Evolutionary conservation across 1,140 invertebrate genomes (phyloP), one percentile per base, ranked within the genome.

Genomic region (Mycetomoellerius zeteki): DNA sequence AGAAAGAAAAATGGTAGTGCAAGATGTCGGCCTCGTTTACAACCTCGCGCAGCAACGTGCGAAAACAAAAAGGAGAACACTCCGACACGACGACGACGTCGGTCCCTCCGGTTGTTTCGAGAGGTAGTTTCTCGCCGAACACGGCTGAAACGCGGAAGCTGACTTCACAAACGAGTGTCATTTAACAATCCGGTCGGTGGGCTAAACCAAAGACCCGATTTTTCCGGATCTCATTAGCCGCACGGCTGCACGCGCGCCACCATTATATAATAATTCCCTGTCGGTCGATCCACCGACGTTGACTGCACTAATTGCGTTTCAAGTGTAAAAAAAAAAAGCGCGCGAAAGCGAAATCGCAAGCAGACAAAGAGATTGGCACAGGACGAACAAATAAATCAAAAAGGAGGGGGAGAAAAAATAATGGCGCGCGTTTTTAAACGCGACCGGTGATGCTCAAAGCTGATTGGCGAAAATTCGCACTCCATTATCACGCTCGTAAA

Each of bases 181-280:
- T 90, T 90, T 90, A 90, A 90, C 89, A 88, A 90, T 80, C 86
- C 86, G 75, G 88, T 71, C 37, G 89, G 85, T 77, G 88, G 77
- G 88, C 76, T 87, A 87, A 90, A 88, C 89, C 89, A 87, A 90
- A 90, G 86, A 71, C 82, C 87, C 82, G 88, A 91, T 91, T 91
- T 91, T 91, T 90, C 89, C 89, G 85, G 84, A 91, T 90, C 90
- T 91, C 90, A 91, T 91, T 91, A 91, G 89, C 90, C 87, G 90
- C 89, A 56, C 84, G 90, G 64, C 86, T 90, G 90, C 89, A 75
- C 89, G 82, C 77, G 72, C 80, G 14, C 58, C 75, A 71, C 86
- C 76, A 91, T 91, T 90, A 90, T n/a, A n/a, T n/a, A n/a, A n/a
- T 90, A 91, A 91, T 91, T 81, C 89, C 86, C 71, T 72, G 87